phyloP scores from a whole-genome alignment of 2,113 vertebrate genomes.

The Hystrix cristata region DNA sequence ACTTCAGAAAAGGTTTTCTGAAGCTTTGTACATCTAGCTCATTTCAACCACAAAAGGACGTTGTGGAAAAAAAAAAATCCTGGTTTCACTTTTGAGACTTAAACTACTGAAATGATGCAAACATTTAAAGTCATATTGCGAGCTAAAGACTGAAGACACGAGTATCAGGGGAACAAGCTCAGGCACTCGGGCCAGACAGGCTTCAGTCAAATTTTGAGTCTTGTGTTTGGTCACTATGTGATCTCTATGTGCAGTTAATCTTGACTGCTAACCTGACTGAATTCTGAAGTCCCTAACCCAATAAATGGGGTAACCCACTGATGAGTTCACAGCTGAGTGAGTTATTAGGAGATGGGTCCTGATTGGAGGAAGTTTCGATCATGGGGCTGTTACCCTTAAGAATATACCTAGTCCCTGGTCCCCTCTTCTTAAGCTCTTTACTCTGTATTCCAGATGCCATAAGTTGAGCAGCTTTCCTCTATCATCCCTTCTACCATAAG shows the following conservation, averaged over 20 bases:
- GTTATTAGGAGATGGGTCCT: not conserved
- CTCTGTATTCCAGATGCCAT: not conserved
- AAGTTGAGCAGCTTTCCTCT: not conserved
- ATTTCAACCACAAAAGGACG: not conserved
- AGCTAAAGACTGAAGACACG: not conserved
- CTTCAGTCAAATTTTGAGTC: not conserved
- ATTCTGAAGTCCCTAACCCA: not conserved
- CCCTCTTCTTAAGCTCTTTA: not conserved
- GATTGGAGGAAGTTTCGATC: not conserved
- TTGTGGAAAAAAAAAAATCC: not conserved
- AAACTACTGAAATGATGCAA: not conserved
- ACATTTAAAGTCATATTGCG: not conserved
- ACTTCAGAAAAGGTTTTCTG: not conserved
- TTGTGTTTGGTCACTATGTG: not conserved
- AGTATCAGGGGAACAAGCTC: not conserved
- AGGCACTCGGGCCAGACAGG: accelerated
- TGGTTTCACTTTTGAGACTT: not conserved
- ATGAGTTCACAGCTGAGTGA: not conserved
- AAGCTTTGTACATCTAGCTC: not conserved
- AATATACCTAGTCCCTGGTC: not conserved
- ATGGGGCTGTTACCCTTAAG: not conserved
- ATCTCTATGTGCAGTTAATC: not conserved
- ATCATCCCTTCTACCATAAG: not conserved
- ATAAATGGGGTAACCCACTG: not conserved
- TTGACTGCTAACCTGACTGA: not conserved